These are phyloP conservation scores for Struthidea cinerea DNA, from an alignment of 2,113 vertebrate species.

Conservation along the genomic window DNA sequence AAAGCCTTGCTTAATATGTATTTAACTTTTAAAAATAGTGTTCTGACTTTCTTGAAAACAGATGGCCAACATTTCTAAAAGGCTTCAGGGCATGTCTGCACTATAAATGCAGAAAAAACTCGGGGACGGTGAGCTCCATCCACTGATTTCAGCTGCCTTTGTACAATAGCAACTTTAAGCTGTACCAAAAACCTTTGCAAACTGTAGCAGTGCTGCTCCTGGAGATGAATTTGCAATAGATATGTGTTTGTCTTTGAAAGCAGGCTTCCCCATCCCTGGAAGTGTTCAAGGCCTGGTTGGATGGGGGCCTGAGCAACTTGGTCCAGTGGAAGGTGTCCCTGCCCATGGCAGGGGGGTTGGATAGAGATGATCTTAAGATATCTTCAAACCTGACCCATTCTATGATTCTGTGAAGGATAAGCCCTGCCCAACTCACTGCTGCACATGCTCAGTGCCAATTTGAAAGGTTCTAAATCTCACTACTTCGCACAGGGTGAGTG, in stretches of 20 bases:
- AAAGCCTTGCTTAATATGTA: not conserved
- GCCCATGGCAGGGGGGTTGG: not conserved
- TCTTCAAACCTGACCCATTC: not conserved
- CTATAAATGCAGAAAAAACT: not conserved
- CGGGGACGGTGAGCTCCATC: not conserved
- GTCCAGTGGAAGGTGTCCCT: not conserved
- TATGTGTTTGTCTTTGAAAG: not conserved
- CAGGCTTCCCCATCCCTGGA: not conserved
- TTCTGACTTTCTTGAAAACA: not conserved
- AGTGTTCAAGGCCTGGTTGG: not conserved
- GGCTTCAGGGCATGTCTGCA: not conserved
- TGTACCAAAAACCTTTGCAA: not conserved
- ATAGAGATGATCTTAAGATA: not conserved
- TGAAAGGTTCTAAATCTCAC: not conserved
- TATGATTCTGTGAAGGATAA: not conserved
- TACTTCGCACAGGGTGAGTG: accelerated
- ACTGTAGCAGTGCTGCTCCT: not conserved
- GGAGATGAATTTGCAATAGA: not conserved
- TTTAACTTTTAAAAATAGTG: not conserved
- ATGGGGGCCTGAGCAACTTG: not conserved
- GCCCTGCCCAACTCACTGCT: not conserved
- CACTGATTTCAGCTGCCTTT: not conserved
- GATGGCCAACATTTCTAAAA: not conserved
- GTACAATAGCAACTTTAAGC: not conserved
- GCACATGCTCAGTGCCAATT: not conserved